phyloP scores from a whole-genome alignment of 64 coral and sea anemone species.

The Dendrophyllia cribrosa region DNA sequence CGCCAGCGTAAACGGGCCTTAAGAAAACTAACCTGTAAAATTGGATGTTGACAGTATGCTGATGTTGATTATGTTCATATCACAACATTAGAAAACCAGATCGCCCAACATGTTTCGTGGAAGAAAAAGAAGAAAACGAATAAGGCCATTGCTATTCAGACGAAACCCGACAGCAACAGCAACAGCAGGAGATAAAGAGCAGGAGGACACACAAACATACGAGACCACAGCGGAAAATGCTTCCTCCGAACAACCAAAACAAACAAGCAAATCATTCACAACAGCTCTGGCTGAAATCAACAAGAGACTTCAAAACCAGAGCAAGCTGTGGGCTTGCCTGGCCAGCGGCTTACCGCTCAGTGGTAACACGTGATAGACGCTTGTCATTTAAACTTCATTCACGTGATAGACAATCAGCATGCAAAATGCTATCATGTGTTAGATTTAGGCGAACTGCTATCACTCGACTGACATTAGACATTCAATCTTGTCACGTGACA shows the following conservation, averaged over 20 bases:
- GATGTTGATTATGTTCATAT: background rate
- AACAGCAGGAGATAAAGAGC: background rate
- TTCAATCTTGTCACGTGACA: too few relatives aligned
- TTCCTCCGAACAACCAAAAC: background rate
- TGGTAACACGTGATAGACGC: background rate
- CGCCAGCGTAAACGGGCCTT: too few relatives aligned
- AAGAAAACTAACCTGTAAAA: too few relatives aligned
- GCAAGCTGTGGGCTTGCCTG: slow-evolving; percentile 11
- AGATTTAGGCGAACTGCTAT: too few relatives aligned
- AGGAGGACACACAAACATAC: background rate
- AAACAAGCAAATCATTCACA: slow-evolving; percentile 8
- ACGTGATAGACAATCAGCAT: background rate
- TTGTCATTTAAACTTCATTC: background rate
- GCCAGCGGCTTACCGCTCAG: slow-evolving; percentile 11
- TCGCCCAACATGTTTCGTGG: background rate
- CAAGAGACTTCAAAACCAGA: slow-evolving; percentile 24
- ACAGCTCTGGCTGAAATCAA: slow-evolving; percentile 19
- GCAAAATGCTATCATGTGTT: too few relatives aligned
- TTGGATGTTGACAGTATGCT: background rate
- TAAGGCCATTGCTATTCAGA: background rate
- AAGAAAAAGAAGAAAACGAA: slow-evolving; percentile 26
- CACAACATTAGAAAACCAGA: background rate
- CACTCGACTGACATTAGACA: too few relatives aligned
- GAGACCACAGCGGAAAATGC: background rate
- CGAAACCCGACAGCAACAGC: background rate